phyloP scores from a whole-genome alignment of 2,113 vertebrate genomes.

The Anhinga anhinga region DNA sequence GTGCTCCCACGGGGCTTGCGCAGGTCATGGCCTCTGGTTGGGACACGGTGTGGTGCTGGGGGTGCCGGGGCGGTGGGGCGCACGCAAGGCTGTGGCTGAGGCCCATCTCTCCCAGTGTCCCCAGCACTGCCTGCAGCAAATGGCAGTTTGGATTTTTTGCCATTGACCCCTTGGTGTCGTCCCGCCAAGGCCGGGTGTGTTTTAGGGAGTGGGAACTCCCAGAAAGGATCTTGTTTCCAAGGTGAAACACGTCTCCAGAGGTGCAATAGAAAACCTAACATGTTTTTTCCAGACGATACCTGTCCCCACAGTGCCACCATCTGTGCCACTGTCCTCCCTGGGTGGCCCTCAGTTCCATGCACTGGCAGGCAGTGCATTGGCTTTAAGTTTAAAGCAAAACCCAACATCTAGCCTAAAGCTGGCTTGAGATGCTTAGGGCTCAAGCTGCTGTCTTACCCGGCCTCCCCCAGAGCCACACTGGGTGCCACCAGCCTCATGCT shows the following conservation, averaged over 20 bases:
- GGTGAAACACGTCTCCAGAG: neutral
- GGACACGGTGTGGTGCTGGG: neutral
- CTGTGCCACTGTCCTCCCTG: neutral
- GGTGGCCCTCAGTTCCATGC: neutral
- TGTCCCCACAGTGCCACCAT: neutral
- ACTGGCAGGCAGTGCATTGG: neutral
- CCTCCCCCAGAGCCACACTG: neutral
- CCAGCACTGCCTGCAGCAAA: neutral
- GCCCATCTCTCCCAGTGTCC: neutral
- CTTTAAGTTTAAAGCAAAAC: neutral
- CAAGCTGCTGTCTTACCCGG: neutral
- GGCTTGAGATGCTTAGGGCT: neutral
- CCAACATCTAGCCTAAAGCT: neutral
- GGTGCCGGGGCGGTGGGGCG: rapidly evolving
- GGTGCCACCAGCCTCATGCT: rapidly evolving
- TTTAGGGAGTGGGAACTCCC: neutral
- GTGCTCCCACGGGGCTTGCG: neutral
- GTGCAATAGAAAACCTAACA: rapidly evolving
- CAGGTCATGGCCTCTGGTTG: neutral
- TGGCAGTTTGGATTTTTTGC: neutral
- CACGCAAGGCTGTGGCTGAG: rapidly evolving
- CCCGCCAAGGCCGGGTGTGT: rapidly evolving
- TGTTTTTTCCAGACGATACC: neutral
- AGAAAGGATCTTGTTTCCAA: neutral
- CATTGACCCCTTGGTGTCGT: rapidly evolving